Conservation (phyloP, 2,888 invertebrate species). For the Ernsta delagoae region DNA sequence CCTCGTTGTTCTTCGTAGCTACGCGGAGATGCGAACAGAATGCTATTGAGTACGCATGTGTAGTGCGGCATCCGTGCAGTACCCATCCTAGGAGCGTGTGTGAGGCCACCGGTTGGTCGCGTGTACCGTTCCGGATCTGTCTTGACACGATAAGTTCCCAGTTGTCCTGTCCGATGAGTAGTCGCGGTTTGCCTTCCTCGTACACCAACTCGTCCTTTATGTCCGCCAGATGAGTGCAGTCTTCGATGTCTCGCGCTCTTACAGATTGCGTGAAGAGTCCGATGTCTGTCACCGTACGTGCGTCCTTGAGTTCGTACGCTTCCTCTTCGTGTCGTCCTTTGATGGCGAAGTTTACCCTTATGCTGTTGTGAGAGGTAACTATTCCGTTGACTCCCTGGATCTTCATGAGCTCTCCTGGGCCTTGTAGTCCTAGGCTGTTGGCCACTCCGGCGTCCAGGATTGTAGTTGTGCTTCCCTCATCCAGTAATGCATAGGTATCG, state of each 20-base stretch:
- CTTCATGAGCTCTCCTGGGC: background rate
- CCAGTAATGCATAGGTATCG: background rate
- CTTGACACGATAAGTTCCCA: conserved; percentile 2
- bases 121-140: background rate
- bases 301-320: background rate
- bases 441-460: background rate
- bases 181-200: background rate
- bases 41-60: background rate
- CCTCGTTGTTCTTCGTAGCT: background rate
- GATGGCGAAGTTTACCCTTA: background rate
- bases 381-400: background rate
- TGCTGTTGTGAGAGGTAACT: background rate
- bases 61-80: conserved; percentile 2
- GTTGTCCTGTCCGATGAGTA: conserved; percentile 7
- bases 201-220: background rate
- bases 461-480: background rate
- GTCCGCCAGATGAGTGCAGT: conserved; percentile 1
- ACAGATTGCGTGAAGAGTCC: background rate
- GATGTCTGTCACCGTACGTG: background rate
- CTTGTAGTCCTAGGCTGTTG: background rate
- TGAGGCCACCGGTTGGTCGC: background rate
- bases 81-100: conserved; percentile 2
- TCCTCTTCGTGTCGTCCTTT: background rate
- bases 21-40: background rate
- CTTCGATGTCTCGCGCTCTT: background rate